These are phyloP conservation scores for Melanogrammus aeglefinus DNA, from an alignment of 2,797 vertebrate species.

Conservation along the genomic window DNA sequence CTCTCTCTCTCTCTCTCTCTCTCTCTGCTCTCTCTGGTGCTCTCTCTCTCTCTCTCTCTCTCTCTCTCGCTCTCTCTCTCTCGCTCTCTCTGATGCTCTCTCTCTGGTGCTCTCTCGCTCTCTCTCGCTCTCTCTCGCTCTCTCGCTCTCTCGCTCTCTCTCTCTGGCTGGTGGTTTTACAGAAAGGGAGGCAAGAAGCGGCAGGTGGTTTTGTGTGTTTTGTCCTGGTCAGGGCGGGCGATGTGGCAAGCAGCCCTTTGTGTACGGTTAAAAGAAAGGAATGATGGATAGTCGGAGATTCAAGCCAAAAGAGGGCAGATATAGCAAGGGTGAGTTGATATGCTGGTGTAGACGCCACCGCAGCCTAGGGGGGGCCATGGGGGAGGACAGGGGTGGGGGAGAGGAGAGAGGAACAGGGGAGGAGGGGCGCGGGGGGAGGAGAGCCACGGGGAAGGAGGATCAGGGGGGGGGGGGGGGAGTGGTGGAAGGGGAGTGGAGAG, in stretches of 20 bases:
- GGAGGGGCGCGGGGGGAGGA: background rate
- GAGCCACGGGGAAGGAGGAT: background rate
- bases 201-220: background rate
- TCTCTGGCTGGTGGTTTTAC: background rate
- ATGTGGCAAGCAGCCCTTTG: background rate
- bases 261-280: background rate
- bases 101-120: background rate
- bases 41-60: too few species aligned
- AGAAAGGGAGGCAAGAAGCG: background rate
- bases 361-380: background rate
- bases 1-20: background rate
- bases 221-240: background rate
- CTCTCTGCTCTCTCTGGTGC: background rate
- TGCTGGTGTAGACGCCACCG: background rate
- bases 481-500: background rate
- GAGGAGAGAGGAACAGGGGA: background rate
- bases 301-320: background rate
- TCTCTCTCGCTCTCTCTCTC: background rate
- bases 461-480: background rate
- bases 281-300: too few species aligned
- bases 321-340: background rate
- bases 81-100: background rate
- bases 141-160: background rate
- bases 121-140: background rate
- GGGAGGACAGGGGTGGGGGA: background rate